These are phyloP conservation scores for Triplophysa tibetana DNA, from an alignment of 2,113 vertebrate species.

Conservation along the genomic window DNA sequence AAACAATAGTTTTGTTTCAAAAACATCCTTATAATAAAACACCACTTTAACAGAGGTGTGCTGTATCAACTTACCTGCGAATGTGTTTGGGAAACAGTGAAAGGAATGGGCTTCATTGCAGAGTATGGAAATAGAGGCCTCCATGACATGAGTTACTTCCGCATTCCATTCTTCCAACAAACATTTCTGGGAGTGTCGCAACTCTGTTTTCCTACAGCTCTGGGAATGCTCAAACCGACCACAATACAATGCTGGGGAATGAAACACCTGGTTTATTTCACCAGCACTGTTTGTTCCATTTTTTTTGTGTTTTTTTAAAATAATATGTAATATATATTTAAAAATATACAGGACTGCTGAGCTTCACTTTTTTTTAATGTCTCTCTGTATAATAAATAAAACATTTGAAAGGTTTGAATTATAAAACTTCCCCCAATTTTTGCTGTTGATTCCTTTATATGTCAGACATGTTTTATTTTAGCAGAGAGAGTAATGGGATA, in stretches of 20 bases:
- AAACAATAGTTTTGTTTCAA: too few relatives aligned
- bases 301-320: not conserved
- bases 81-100: too few relatives aligned
- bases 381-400: constrained; percentile 12
- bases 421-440: not conserved
- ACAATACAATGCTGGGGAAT: not conserved
- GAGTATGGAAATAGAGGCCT: too few relatives aligned
- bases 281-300: not conserved
- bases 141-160: too few relatives aligned
- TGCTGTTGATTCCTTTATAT: not conserved
- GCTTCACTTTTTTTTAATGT: not conserved
- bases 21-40: too few relatives aligned
- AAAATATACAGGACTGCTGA: not conserved
- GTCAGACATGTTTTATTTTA: not conserved
- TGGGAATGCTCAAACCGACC: not conserved
- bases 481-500: not conserved
- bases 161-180: too few relatives aligned
- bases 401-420: not conserved
- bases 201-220: too few relatives aligned
- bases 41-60: too few relatives aligned
- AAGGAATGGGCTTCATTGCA: too few relatives aligned
- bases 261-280: not conserved
- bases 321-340: not conserved
- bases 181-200: too few relatives aligned
- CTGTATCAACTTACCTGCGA: too few relatives aligned